Evolutionary conservation across 1,140 invertebrate species (phyloP).

Genomic region (Ectropis grisescens): DNA sequence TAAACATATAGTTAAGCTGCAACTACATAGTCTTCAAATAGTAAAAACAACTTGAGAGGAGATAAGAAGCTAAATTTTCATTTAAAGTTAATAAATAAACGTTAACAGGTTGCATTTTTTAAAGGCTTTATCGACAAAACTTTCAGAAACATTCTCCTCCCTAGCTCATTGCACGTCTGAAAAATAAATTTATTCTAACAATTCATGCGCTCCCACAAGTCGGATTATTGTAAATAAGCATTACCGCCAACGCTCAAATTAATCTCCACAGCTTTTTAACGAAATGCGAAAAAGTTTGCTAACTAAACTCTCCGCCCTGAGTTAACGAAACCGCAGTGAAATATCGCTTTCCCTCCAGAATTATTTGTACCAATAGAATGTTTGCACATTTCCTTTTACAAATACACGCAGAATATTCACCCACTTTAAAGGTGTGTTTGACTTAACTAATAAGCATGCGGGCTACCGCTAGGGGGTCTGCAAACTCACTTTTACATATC

Average conservation of each 20-base stretch:
- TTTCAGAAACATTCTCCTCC: too few relatives aligned
- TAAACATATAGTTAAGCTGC: too few relatives aligned
- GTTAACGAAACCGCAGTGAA: conserved; percentile 42
- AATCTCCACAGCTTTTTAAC: conserved; percentile 58
- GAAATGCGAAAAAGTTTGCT: conserved; percentile 60
- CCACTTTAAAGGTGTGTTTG: conserved; percentile 60
- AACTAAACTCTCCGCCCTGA: conserved; percentile 38
- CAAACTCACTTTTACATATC: conserved; percentile 30
- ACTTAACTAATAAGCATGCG: conserved; percentile 61
- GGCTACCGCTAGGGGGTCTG: conserved; percentile 22
- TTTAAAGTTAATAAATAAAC: too few relatives aligned
- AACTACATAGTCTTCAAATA: too few relatives aligned
- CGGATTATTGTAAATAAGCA: conserved; percentile 69
- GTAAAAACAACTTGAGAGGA: too few relatives aligned
- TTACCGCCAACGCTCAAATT: conserved; percentile 52
- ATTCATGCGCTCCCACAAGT: conserved; percentile 55
- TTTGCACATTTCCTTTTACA: conserved; percentile 45
- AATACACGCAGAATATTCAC: conserved; percentile 41
- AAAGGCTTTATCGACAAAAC: too few relatives aligned
- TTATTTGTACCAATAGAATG: conserved; percentile 66
- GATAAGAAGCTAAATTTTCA: too few relatives aligned
- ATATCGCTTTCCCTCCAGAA: conserved; percentile 51
- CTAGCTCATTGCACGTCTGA: conserved; percentile 28
- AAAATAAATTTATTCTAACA: conserved; percentile 60
- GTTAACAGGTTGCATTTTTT: too few relatives aligned